Evolutionary conservation across 2,113 vertebrate species (phyloP), one percentile per base, ranked within the genome.

Genomic region (Nothocercus julius): DNA sequence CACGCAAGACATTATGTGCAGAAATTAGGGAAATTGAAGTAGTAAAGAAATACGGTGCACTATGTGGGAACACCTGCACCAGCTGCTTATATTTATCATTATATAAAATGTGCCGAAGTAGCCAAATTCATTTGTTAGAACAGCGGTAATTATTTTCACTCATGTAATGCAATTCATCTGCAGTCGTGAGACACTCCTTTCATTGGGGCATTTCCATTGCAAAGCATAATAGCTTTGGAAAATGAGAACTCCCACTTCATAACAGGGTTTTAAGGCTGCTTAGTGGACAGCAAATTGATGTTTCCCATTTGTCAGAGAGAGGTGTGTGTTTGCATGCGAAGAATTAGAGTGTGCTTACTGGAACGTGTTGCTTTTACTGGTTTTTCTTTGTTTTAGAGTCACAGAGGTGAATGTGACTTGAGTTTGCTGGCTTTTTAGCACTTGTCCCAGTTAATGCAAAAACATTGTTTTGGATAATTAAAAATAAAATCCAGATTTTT

Each of bases 71-170:
- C 88, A 96, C 92, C 95, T 97, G 93, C 91, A 90, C 45, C 82
- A 93, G 90, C 88, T 95, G 88, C 96, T 91, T 91, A 56, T 53
- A 88, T 94, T 66, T 93, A 45, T 87, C 70, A 86, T 93, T 88
- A 90, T 47, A 63, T 49, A 80, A 95, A 90, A 90, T 80, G 47
- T 96, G 84, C 82, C 40, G 15, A 95, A 94, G 82, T 81, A 42
- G 54, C 90, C 62, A 70, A 94, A 93, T 85, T 92, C 36, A 49
- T 95, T 92, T 92, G 84, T 95, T 91, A 79, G 72, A 94, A 59
- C 78, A 94, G 84, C 76, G 83, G 56, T 85, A 95, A 97, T 97
- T 95, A 93, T 96, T 90, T 90, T 95, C 89, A 76, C 87, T 95
- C 93, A 49, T 95, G 90, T 86, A 80, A 63, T 77, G 78, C 64